These are phyloP conservation scores for Lasioglossum marginatum DNA, from an alignment of 2,888 invertebrate species.

Conservation along the genomic window DNA sequence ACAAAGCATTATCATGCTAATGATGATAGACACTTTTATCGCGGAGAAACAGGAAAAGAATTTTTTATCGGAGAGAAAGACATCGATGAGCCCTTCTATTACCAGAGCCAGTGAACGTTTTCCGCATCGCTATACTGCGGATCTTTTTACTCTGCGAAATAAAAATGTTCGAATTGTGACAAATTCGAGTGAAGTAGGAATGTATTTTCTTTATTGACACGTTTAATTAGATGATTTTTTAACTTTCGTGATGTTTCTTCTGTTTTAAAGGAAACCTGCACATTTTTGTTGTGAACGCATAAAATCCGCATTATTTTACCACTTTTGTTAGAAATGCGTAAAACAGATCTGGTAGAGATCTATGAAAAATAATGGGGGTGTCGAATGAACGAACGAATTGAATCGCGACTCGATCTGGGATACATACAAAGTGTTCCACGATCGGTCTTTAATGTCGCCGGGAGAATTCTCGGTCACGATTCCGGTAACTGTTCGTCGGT, in stretches of 20 bases:
- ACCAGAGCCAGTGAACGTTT: background rate
- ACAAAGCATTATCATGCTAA: background rate
- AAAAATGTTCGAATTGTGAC: no score
- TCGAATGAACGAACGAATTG: background rate
- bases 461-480: constrained; percentile 14
- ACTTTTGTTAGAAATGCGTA: background rate
- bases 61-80: background rate
- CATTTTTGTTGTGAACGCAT: background rate
- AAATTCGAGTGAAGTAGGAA: no score
- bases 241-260: no score
- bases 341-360: background rate
- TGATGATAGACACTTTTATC: constrained; percentile 1
- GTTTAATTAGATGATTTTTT: no score
- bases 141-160: no score
- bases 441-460: constrained; percentile 8
- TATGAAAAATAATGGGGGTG: background rate
- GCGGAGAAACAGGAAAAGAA: background rate
- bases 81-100: background rate
- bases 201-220: no score
- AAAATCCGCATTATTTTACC: no score
- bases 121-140: no score
- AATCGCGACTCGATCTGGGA: background rate
- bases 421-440: background rate
- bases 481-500: constrained; percentile 38
- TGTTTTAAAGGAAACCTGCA: no score